phyloP scores from a whole-genome alignment of 2,113 vertebrate species.

The Heterochromis multidens region DNA sequence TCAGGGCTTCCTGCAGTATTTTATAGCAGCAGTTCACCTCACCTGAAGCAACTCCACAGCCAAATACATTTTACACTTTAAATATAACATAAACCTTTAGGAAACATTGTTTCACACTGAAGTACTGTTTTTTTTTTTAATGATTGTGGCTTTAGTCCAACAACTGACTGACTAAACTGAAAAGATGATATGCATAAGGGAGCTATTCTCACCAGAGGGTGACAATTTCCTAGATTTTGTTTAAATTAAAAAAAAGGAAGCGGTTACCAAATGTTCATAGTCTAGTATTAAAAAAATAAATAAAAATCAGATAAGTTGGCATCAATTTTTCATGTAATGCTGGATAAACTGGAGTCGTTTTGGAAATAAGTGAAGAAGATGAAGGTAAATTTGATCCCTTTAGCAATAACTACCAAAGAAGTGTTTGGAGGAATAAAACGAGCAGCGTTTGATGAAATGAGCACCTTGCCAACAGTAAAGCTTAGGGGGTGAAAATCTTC shows the following conservation, averaged over 20 bases:
- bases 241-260: not conserved
- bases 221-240: not conserved
- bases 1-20: not conserved
- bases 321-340: not conserved
- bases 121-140: not conserved
- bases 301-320: not conserved
- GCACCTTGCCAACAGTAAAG: not conserved
- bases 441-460: not conserved
- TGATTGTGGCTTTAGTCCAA: not conserved
- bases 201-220: not conserved
- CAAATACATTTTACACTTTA: not conserved
- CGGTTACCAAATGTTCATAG: not conserved
- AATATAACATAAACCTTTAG: not conserved
- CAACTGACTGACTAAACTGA: not conserved
- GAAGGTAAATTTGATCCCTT: not conserved
- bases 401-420: not conserved
- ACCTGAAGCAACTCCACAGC: not conserved
- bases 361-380: not conserved
- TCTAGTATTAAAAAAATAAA: not conserved
- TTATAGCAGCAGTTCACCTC: not conserved
- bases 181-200: not conserved
- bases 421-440: not conserved
- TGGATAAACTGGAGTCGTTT: not conserved
- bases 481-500: not conserved
- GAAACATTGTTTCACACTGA: not conserved